Percentiles rank a stretch among this genome's conserved stretches.
Evolutionary conservation across 1,140 invertebrate genomes (phyloP).

Genomic region (Diplogasteroides magnus): DNA sequence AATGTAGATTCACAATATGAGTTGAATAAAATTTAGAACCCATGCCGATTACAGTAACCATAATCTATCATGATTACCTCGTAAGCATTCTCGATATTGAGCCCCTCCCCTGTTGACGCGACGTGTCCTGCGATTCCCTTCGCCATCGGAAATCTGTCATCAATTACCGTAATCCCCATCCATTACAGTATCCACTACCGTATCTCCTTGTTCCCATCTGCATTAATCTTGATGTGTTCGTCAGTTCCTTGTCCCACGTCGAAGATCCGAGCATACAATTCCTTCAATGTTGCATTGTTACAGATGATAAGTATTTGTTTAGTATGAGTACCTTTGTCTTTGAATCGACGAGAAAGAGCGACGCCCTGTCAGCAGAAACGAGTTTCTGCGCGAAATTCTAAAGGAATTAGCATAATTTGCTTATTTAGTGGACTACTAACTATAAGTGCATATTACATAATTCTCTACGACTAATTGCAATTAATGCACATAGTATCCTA

Average conservation of each 20-base stretch:
- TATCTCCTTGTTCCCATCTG: conserved; percentile 47
- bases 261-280: conserved; percentile 76
- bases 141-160: conserved; percentile 79
- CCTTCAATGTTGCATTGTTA: conserved; percentile 52
- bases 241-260: conserved; percentile 63
- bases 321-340: conserved; percentile 23
- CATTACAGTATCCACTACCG: conserved; percentile 17
- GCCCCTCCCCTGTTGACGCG: conserved; percentile 85
- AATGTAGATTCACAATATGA: too few relatives aligned
- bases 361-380: conserved; percentile 70
- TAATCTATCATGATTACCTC: too few relatives aligned
- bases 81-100: conserved; percentile 72
- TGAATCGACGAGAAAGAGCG: conserved; percentile 41
- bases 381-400: conserved; percentile 72
- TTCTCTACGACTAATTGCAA: too few relatives aligned
- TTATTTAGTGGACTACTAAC: too few relatives aligned
- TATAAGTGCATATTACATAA: too few relatives aligned
- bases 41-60: too few relatives aligned
- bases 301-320: conserved; percentile 42
- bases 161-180: not conserved
- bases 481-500: too few relatives aligned
- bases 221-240: conserved; percentile 22
- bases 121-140: conserved; percentile 88
- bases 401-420: conserved; percentile 20
- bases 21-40: too few relatives aligned